Percentiles rank a stretch among this genome's conserved stretches.
These are phyloP conservation scores for Monopterus albus DNA, from an alignment of 2,113 vertebrate genomes.

Conservation along the genomic window DNA sequence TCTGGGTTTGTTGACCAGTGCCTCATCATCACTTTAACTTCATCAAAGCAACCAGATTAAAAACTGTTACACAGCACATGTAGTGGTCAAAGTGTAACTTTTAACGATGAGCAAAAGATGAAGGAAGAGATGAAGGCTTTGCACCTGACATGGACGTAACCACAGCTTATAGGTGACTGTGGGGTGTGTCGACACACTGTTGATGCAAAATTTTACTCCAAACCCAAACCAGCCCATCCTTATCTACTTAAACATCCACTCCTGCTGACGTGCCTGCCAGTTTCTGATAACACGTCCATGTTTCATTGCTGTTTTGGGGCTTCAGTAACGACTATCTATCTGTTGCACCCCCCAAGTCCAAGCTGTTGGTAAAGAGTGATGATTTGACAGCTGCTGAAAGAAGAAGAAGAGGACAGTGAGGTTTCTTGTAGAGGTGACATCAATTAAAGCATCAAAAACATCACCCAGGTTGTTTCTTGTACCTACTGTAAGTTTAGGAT, in stretches of 20 bases:
- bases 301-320: neutral
- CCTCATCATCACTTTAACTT: neutral
- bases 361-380: neutral
- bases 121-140: neutral
- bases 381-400: no score
- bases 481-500: no score
- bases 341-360: neutral
- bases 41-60: neutral
- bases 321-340: neutral
- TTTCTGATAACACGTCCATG: neutral
- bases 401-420: no score
- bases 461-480: no score
- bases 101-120: neutral
- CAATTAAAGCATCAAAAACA: no score
- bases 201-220: neutral
- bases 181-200: neutral
- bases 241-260: neutral
- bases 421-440: no score
- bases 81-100: neutral
- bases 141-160: neutral
- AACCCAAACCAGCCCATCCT: neutral
- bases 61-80: neutral
- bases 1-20: neutral
- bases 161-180: neutral
- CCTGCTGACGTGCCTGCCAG: neutral